Evolutionary conservation across 2,113 vertebrate species (phyloP).

Genomic region (Dipodomys ordii): DNA sequence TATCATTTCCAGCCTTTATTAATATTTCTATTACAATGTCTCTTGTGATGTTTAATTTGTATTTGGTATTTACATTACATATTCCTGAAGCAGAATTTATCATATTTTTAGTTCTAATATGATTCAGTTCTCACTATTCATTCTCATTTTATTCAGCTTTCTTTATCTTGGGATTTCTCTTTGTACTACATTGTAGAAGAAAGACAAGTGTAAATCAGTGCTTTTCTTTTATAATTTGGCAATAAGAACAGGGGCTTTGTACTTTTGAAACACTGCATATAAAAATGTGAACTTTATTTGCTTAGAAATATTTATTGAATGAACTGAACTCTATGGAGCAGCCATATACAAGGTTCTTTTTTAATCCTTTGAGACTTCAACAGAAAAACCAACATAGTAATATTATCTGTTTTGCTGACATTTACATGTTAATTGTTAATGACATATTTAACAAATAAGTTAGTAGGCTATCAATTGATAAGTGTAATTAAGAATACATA

Average conservation of each 20-base stretch:
- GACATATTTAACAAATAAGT: neutral
- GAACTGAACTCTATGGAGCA: neutral
- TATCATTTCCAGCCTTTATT: neutral
- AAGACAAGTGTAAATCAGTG: neutral
- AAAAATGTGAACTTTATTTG: neutral
- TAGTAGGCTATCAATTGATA: neutral
- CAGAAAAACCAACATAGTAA: neutral
- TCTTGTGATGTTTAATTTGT: neutral
- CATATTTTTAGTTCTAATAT: too few species aligned
- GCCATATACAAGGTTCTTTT: neutral
- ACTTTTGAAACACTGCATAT: neutral
- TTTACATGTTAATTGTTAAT: neutral
- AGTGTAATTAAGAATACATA: too few species aligned
- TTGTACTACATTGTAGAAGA: neutral
- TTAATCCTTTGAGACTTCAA: neutral
- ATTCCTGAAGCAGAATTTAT: neutral
- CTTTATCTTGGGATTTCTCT: neutral
- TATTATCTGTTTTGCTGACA: neutral
- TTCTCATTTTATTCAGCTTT: neutral
- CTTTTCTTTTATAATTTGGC: neutral
- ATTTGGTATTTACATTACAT: neutral
- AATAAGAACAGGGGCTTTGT: neutral
- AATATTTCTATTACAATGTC: neutral
- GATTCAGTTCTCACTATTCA: neutral
- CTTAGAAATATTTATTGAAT: neutral